Evolutionary conservation across 2,113 vertebrate genomes (phyloP).

Genomic region (Fulmarus glacialis): DNA sequence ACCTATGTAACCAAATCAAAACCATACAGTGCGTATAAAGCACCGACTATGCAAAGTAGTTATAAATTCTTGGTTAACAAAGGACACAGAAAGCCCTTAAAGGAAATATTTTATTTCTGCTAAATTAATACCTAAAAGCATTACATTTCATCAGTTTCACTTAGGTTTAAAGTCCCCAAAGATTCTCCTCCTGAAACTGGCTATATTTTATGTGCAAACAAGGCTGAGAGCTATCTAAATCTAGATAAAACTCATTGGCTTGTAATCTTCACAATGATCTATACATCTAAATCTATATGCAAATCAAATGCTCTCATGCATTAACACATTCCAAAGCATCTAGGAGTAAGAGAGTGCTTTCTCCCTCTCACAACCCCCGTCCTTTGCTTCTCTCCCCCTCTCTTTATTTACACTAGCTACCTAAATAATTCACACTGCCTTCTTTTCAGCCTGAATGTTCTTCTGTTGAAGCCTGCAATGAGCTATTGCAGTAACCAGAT

Average conservation of each 20-base stretch:
- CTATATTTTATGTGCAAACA: slow-evolving; percentile 81
- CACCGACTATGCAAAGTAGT: background rate
- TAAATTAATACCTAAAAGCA: slow-evolving; percentile 66
- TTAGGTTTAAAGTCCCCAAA: slow-evolving; percentile 67
- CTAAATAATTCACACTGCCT: slow-evolving; percentile 85
- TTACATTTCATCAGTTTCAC: slow-evolving; percentile 71
- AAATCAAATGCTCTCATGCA: slow-evolving; percentile 77
- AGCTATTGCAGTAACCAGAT: slow-evolving; percentile 83
- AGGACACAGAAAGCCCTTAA: slow-evolving; percentile 51
- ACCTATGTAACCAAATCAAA: slow-evolving; percentile 40
- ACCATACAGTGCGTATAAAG: background rate
- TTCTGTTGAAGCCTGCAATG: slow-evolving; percentile 73
- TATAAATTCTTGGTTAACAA: slow-evolving; percentile 68
- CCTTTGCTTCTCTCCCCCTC: slow-evolving; percentile 37
- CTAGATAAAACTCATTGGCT: slow-evolving; percentile 83
- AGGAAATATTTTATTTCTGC: slow-evolving; percentile 70
- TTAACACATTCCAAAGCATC: slow-evolving; percentile 80
- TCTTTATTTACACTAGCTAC: slow-evolving; percentile 79
- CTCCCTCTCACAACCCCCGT: background rate
- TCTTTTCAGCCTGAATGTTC: slow-evolving; percentile 70
- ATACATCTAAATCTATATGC: slow-evolving; percentile 86
- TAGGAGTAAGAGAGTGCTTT: slow-evolving; percentile 18
- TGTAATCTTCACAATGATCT: slow-evolving; percentile 82
- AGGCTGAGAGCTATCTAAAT: slow-evolving; percentile 76
- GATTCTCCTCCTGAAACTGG: slow-evolving; percentile 65